Evolutionary conservation across 2,113 vertebrate genomes (phyloP).

Genomic region (Asarcornis scutulata): DNA sequence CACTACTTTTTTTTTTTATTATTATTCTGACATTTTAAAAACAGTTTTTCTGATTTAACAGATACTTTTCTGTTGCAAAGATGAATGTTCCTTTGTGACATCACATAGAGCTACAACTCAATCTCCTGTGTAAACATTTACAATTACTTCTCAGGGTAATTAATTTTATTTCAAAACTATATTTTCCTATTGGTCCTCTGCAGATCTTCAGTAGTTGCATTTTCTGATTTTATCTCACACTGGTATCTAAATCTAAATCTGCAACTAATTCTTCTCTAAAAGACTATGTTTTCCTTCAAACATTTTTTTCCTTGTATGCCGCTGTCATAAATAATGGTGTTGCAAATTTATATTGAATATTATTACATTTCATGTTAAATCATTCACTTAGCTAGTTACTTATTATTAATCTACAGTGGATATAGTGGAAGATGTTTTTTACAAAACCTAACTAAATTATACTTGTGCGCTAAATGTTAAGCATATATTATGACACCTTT

Average conservation of each 20-base stretch:
- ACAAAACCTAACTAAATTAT: neutral
- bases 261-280: neutral
- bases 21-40: neutral
- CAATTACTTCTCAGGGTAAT: neutral
- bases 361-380: neutral
- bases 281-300: neutral
- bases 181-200: neutral
- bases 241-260: neutral
- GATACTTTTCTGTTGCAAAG: neutral
- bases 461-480: neutral
- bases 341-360: neutral
- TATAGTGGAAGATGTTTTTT: neutral
- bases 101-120: neutral
- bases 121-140: neutral
- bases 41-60: neutral
- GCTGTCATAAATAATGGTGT: neutral
- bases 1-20: neutral
- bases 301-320: accelerated
- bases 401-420: neutral
- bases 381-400: neutral
- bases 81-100: neutral
- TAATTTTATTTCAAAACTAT: neutral
- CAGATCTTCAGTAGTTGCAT: neutral
- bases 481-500: neutral
- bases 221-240: neutral